phyloP scores from a whole-genome alignment of 2,888 invertebrate species.

The Xanthostigma xanthostigma region DNA sequence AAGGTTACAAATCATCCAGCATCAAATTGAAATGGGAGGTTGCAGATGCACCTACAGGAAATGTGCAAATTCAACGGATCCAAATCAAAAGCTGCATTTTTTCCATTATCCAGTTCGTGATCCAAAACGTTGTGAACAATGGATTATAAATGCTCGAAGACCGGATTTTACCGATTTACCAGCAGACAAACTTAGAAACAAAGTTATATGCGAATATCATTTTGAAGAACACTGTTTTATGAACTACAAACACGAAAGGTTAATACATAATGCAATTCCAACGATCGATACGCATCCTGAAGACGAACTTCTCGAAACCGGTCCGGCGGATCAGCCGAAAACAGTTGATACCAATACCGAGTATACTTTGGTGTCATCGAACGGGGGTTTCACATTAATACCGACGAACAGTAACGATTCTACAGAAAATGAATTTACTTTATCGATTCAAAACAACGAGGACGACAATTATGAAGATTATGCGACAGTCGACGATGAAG shows the following conservation, averaged over 20 bases:
- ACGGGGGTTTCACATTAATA: too few relatives aligned
- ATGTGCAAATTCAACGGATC: constrained; percentile 35
- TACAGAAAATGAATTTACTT: too few relatives aligned
- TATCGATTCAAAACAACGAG: too few relatives aligned
- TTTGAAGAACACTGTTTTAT: constrained; percentile 38
- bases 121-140: constrained; percentile 37
- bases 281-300: constrained; percentile 24
- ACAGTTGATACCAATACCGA: constrained; percentile 6
- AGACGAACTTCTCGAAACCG: constrained; percentile 27
- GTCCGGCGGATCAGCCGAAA: constrained; percentile 13
- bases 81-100: constrained; percentile 32
- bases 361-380: too few relatives aligned
- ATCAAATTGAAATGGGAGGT: constrained; percentile 34
- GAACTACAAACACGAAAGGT: constrained; percentile 37
- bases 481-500: background rate
- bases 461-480: background rate
- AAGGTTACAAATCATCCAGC: too few relatives aligned
- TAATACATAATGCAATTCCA: constrained; percentile 38
- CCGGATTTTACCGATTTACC: constrained; percentile 36
- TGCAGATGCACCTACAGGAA: constrained; percentile 41
- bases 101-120: constrained; percentile 48
- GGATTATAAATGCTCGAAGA: constrained; percentile 39
- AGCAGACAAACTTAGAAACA: constrained; percentile 41
- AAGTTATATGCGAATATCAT: constrained; percentile 43
- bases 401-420: too few relatives aligned